These are phyloP conservation scores for Hippoglossus stenolepis DNA, from an alignment of 2,113 vertebrate genomes.

Conservation along the genomic window DNA sequence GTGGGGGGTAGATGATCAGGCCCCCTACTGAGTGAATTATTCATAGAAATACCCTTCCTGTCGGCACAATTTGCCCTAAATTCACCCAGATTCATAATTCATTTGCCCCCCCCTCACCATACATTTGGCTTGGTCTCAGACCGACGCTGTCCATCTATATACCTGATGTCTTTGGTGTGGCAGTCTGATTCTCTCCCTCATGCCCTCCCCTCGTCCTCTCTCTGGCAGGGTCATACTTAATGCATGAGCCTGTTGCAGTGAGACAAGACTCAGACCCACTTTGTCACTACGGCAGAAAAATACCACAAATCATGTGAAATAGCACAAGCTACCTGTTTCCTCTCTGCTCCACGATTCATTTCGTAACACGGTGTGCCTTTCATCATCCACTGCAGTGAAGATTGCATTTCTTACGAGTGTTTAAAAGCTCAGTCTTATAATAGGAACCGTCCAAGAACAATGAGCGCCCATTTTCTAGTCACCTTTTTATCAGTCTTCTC, in stretches of 20 bases:
- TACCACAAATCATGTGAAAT: slow-evolving; percentile 66
- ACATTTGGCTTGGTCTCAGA: slow-evolving; percentile 60
- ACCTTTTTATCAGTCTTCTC: slow-evolving; percentile 56
- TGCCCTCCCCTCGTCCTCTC: slow-evolving; percentile 55
- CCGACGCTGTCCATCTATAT: slow-evolving; percentile 54
- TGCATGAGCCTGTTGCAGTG: slow-evolving; percentile 81
- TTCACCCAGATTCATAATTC: slow-evolving; percentile 85
- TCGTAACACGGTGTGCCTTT: slow-evolving; percentile 20
- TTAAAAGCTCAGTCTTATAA: slow-evolving; percentile 11
- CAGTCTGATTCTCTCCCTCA: slow-evolving; percentile 49
- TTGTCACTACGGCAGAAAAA: slow-evolving; percentile 63
- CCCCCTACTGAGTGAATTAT: slow-evolving; percentile 82
- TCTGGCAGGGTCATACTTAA: slow-evolving; percentile 74
- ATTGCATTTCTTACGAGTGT: slow-evolving; percentile 27
- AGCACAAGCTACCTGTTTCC: slow-evolving; percentile 49
- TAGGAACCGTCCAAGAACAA: slow-evolving; percentile 39
- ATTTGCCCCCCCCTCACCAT: slow-evolving; percentile 64
- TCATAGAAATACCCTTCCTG: slow-evolving; percentile 78
- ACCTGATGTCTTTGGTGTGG: slow-evolving; percentile 58
- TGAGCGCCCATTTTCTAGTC: slow-evolving; percentile 66
- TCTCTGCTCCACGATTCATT: slow-evolving; percentile 13
- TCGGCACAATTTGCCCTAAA: slow-evolving; percentile 82
- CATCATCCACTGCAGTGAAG: slow-evolving; percentile 33
- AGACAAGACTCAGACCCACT: slow-evolving; percentile 67
- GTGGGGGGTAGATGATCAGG: slow-evolving; percentile 71